Base-by-base conservation (phyloP, 2,888 invertebrate genomes). In the Deilephila porcellus region DNA sequence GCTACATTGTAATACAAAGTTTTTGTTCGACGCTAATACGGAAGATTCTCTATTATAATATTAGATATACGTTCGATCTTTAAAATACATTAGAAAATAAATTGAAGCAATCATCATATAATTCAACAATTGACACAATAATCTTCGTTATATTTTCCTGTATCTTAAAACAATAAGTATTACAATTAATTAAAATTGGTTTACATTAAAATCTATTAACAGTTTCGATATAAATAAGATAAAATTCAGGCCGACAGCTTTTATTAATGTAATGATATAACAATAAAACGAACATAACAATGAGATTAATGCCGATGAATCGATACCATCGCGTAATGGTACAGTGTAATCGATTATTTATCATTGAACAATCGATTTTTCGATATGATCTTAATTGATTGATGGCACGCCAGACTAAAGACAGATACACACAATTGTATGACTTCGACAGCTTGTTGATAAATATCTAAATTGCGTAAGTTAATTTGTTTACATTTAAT, bases 271-370 rank as follows among this genome's bases (percentile, higher is more conserved):
- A 20, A 67, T 34, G 45, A 45, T 45, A 45, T 45, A 45, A 45
- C 45, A 45, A 45, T 45, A 45, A 14, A 45, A 45, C 11, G 45
- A 4, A 32, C 4, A 3, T 64, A 64, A 62, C 34, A 72, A 67
- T 71, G 25, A 60, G 32, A 56, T 70, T 45, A 60, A 19, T 29
- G 63, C 78, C 77, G 72, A 78, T 77, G 75, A 77, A 72, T 73
- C 59, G 64, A 62, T 71, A 72, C 52, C 17, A 62, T 67, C 45
- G 56, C 45, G 3, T 52, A 67, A 52, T 67, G 67, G 20, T 14
- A 56, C 67, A 4, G 25, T 17, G 67, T 52, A 67, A 52, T 67
- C 67, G 67, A 67, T 67, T 67, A 29, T 67, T 20, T 45, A 64
- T 64, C 64, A 73, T 73, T 53, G 20, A 67, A 67, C 52, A 71